Evolutionary conservation across 2,113 vertebrate species (phyloP).

Genomic region (Nansenia antarctica): DNA sequence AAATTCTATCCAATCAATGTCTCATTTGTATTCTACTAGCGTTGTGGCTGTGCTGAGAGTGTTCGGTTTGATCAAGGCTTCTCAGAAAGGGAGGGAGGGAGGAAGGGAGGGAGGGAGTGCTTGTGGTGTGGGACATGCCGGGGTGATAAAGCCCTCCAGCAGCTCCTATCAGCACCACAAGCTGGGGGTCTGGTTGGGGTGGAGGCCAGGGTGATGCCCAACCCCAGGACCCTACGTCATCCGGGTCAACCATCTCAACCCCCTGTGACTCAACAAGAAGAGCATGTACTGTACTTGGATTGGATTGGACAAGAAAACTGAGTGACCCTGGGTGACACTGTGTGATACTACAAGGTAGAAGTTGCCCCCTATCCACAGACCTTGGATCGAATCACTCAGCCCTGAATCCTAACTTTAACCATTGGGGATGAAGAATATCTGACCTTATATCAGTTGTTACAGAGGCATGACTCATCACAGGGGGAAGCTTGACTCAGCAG

Average conservation of each 20-base stretch:
- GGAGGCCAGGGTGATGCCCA: conserved; percentile 3
- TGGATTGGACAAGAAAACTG: no score
- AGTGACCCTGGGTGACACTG: no score
- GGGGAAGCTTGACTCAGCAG: background rate
- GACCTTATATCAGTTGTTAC: background rate
- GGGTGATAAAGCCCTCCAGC: conserved; percentile 28
- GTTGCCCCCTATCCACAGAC: background rate
- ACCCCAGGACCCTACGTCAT: no score
- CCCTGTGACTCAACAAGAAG: no score
- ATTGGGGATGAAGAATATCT: background rate
- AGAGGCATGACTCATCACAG: background rate
- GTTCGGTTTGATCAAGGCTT: background rate
- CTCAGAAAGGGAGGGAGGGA: background rate
- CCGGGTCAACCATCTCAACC: no score
- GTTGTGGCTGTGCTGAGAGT: background rate
- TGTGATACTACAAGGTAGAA: background rate
- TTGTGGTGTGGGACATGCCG: background rate
- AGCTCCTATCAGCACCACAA: conserved; percentile 41
- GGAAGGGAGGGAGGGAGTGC: background rate
- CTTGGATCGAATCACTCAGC: background rate
- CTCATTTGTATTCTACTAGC: background rate
- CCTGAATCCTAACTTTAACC: background rate
- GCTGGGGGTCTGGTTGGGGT: conserved; percentile 18
- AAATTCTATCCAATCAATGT: no score
- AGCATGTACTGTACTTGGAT: no score